A percentile compares a stretch with the other conserved stretches of the same genome.
These are phyloP conservation scores for Numida meleagris DNA, from an alignment of 2,113 vertebrate species.

Conservation along the genomic window DNA sequence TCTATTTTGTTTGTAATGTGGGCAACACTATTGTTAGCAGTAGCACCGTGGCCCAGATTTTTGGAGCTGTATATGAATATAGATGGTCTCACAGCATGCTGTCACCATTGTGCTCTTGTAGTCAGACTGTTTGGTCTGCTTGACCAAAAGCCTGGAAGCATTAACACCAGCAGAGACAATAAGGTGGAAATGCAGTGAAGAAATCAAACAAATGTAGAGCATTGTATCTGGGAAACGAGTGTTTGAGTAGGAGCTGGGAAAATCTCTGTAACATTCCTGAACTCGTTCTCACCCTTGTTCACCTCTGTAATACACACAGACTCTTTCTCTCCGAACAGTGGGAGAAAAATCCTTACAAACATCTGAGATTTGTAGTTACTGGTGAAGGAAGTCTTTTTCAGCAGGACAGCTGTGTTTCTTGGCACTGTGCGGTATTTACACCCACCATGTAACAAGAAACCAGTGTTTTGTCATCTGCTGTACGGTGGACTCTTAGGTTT, in stretches of 20 bases:
- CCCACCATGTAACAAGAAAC: conserved; percentile 37
- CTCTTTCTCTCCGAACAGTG: not conserved
- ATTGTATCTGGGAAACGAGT: not conserved
- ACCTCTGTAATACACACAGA: not conserved
- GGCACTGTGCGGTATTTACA: conserved; percentile 20
- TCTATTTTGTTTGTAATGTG: not conserved
- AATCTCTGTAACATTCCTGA: not conserved
- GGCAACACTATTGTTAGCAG: not conserved
- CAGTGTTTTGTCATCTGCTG: conserved; percentile 52
- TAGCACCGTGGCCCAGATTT: not conserved
- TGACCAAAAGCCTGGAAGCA: not conserved
- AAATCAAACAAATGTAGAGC: not conserved
- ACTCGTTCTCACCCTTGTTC: conserved; percentile 13
- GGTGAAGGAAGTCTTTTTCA: not conserved
- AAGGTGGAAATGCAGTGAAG: not conserved
- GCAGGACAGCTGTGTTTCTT: conserved; percentile 55
- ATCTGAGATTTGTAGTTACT: not conserved
- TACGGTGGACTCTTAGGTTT: not conserved
- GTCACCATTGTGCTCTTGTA: not conserved
- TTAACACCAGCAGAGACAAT: not conserved
- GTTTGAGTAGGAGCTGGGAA: not conserved
- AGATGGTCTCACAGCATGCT: not conserved
- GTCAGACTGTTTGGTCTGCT: not conserved
- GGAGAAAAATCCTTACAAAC: not conserved
- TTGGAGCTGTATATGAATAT: not conserved